Conservation (phyloP, 2,113 vertebrate species). For the Blennius ocellaris region DNA sequence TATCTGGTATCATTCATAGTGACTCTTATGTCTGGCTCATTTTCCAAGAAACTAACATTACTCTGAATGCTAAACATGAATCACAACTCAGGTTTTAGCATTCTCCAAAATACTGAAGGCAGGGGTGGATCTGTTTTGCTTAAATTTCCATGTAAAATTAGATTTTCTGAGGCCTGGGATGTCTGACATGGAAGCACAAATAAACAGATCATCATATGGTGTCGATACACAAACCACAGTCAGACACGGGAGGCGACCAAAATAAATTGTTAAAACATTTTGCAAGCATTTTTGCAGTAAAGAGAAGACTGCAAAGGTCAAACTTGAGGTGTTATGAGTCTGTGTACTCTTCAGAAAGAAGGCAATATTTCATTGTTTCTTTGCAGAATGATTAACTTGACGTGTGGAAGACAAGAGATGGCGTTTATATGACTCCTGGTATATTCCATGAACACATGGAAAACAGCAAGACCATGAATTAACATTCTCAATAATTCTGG, state of each 20-base stretch:
- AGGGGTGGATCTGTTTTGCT: not conserved
- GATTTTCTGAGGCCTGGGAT: constrained; percentile 52
- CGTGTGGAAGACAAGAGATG: constrained; percentile 36
- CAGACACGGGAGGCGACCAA: constrained; percentile 58
- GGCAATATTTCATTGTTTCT: constrained; percentile 36
- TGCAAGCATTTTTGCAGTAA: constrained; percentile 84
- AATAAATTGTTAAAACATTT: constrained; percentile 78
- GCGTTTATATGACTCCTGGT: constrained; percentile 4
- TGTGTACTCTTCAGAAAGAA: constrained; percentile 44
- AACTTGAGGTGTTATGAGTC: constrained; percentile 57
- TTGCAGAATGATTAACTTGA: constrained; percentile 34
- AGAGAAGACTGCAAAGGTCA: constrained; percentile 72
- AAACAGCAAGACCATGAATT: constrained; percentile 40
- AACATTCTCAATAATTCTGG: not conserved
- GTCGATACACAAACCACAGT: constrained; percentile 56
- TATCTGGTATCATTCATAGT: not conserved
- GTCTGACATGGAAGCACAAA: constrained; percentile 58
- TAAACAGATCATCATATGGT: constrained; percentile 53
- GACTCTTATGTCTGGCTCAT: not conserved
- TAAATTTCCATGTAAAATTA: not conserved
- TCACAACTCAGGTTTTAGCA: not conserved
- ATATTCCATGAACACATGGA: constrained; percentile 23
- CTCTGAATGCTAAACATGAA: not conserved
- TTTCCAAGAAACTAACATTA: not conserved
- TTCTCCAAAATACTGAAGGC: not conserved